phyloP scores from a whole-genome alignment of 1,140 invertebrate genomes.

The Mya arenaria region DNA sequence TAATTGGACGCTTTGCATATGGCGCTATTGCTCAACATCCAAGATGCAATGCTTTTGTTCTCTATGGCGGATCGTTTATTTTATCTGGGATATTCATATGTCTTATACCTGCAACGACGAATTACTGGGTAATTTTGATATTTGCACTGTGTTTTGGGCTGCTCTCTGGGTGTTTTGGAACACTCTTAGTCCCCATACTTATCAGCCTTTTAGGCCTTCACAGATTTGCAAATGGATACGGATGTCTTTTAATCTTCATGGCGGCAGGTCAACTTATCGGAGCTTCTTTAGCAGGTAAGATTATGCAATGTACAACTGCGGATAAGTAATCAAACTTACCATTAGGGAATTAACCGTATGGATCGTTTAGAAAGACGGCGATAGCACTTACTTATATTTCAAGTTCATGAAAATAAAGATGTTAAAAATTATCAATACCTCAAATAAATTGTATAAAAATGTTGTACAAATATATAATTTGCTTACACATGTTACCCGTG shows the following conservation, averaged over 20 bases:
- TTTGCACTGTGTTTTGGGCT: slow-evolving; percentile 60
- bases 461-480: no score
- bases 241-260: slow-evolving; percentile 63
- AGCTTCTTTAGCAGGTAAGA: slow-evolving; percentile 60
- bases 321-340: no score
- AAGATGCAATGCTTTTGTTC: slow-evolving; percentile 40
- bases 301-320: no score
- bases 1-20: slow-evolving; percentile 59
- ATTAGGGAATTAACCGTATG: no score
- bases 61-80: slow-evolving; percentile 51
- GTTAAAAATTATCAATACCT: no score
- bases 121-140: slow-evolving; percentile 53
- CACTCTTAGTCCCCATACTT: slow-evolving; percentile 55
- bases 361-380: no score
- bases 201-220: slow-evolving; percentile 58
- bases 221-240: slow-evolving; percentile 61
- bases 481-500: no score
- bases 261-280: slow-evolving; percentile 60
- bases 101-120: slow-evolving; percentile 33
- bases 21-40: slow-evolving; percentile 46
- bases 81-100: slow-evolving; percentile 49
- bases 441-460: no score
- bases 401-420: no score
- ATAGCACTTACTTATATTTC: no score
- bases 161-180: slow-evolving; percentile 60